Evolutionary conservation across 64 coral and sea anemone genomes (phyloP).

Genomic region (Acropora yongei): DNA sequence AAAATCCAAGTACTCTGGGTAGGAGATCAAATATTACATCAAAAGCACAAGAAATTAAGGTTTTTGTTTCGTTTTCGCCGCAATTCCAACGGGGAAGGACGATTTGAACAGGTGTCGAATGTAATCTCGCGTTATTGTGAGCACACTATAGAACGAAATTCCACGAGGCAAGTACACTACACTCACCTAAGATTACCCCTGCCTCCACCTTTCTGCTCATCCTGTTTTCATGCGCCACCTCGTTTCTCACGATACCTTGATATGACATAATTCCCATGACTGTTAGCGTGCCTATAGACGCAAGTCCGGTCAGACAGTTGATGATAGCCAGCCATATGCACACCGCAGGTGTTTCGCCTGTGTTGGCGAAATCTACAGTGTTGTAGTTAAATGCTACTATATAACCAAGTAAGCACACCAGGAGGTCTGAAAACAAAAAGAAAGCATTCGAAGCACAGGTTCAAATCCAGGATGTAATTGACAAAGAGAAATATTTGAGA

Average conservation of each 20-base stretch:
- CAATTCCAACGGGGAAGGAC: no score
- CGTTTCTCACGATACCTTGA: conserved; percentile 36
- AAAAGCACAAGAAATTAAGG: no score
- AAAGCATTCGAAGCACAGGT: no score
- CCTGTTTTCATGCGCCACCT: conserved; percentile 1
- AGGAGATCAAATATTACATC: no score
- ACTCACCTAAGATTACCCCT: conserved; percentile 8
- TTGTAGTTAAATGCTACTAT: conserved; percentile 66
- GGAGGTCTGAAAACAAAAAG: background rate
- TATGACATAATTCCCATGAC: conserved; percentile 70
- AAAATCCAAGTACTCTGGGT: no score
- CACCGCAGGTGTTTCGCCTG: background rate
- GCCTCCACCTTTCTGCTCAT: background rate
- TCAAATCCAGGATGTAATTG: no score
- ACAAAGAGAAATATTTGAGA: no score
- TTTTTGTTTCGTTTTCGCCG: no score
- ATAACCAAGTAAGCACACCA: conserved; percentile 15
- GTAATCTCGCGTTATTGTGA: no score
- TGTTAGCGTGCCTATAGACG: conserved; percentile 61
- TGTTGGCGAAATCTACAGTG: conserved; percentile 37
- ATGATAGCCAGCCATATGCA: conserved; percentile 88
- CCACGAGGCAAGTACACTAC: no score
- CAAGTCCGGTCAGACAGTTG: conserved; percentile 79
- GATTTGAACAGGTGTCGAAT: no score
- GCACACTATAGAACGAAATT: no score